Evolutionary conservation across 1,140 invertebrate genomes (phyloP), one percentile per base, ranked within the genome.

Genomic region (Platyura marginata): DNA sequence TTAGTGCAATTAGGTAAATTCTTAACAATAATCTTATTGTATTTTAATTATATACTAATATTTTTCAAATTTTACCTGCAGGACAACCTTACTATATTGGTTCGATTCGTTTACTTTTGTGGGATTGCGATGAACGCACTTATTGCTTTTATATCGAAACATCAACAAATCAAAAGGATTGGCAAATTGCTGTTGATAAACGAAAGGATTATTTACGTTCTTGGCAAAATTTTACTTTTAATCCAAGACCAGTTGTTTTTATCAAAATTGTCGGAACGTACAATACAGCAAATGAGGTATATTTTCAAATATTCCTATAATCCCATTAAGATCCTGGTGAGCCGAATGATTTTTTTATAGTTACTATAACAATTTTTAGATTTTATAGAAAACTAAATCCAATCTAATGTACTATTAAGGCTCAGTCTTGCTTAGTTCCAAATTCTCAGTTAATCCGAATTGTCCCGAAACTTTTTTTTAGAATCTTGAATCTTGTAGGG

Each of bases 121-220:
- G 95, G 95, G 94, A 98, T 67, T 95, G 90, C 65, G 95, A 98
- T 67, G 86, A 95, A 58, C 71, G 95, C 32, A 82, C 77, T 48
- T 98, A 98, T 64, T 89, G 83, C 46, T 98, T 93, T 61, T 94
- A 89, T 57, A 81, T 98, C 25, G 91, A 98, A 68, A 89, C 92
- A 3, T 96, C 92, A 13, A 71, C 77, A n/a, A 91, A 98, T 67
- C 76, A 81, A 53, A 78, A 78, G 61, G 78, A 82, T 55, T 98
- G 92, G 92, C 77, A 80, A 50, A 73, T 82, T 50, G 75, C 96
- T 4, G 78, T 75, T 42, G 87, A 84, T 61, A 77, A 78, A 56
- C 51, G 56, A 15, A 53, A 51, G 5, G 54, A 61, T 40, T 49
- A 49, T 21, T 51, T 49, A 0, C 48, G 77, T 50, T 93, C 88